Conservation (phyloP, 1,140 invertebrate genomes). For the Megathymus violae region DNA sequence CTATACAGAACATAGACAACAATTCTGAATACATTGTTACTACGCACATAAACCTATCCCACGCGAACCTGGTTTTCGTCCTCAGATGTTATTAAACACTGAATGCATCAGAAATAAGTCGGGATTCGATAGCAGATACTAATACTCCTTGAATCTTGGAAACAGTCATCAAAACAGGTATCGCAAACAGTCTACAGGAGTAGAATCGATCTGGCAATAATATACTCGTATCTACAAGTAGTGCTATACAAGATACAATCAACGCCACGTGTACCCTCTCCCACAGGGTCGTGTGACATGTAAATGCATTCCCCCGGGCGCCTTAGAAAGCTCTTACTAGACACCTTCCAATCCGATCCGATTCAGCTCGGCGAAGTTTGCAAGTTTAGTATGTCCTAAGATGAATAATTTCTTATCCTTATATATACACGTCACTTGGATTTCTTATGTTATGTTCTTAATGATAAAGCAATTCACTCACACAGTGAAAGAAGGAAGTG, state of each 20-base stretch:
- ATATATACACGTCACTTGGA: too few species aligned
- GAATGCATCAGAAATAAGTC: too few species aligned
- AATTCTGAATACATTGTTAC: too few species aligned
- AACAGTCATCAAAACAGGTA: slow-evolving; percentile 13
- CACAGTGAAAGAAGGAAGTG: too few species aligned
- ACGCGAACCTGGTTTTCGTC: too few species aligned
- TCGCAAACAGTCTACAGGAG: slow-evolving; percentile 11
- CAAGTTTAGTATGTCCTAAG: slow-evolving; percentile 18
- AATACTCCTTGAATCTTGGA: too few species aligned
- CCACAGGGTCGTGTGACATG: slow-evolving; percentile 68
- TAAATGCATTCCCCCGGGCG: slow-evolving; percentile 70
- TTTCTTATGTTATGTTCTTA: too few species aligned
- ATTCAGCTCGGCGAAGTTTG: slow-evolving; percentile 10
- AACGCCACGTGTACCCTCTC: slow-evolving; percentile 62
- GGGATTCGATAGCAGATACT: too few species aligned
- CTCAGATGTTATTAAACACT: too few species aligned
- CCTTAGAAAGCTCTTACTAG: slow-evolving; percentile 65
- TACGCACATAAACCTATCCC: too few species aligned
- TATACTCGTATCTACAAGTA: slow-evolving; percentile 39
- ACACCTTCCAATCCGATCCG: slow-evolving; percentile 30
- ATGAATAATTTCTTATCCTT: slow-evolving; percentile 30
- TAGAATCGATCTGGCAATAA: slow-evolving; percentile 54
- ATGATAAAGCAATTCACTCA: too few species aligned
- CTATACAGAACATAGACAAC: too few species aligned
- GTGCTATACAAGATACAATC: slow-evolving; percentile 61